Base-by-base conservation (phyloP, 2,888 invertebrate genomes). In the Ophion costatus region DNA sequence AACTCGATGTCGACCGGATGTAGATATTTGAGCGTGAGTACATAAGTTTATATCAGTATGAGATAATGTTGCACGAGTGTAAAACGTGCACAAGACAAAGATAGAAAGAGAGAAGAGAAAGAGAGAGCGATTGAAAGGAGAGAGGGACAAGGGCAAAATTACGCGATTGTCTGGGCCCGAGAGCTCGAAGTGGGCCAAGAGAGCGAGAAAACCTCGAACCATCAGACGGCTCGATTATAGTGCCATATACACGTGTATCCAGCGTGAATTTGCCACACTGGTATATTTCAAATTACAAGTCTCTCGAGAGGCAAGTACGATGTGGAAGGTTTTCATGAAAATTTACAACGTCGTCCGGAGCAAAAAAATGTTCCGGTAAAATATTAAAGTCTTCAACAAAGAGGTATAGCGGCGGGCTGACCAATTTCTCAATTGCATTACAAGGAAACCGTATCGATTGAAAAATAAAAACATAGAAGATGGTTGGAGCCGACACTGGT, bases 181-280 rank as follows among this genome's bases (percentile, higher is more conserved):
- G 29, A 71, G 69, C 73, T 79, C 82, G 59, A 89, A 88, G 87
- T 88, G 88, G 89, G 89, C 89, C 88, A 89, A 88, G 88, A 88
- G 87, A 79, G 86, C 82, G 78, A 80, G 81, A 77, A 84, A 80
- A 86, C 80, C 83, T 82, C 82, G 85, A 85, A 66, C 45, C 82
- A 70, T 75, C 69, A 42, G 71, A 63, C 77, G 71, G 67, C 71
- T 85, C 82, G 76, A 82, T 82, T 82, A 84, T 74, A 14, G 75
- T 80, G 22, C n/a, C 42, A 7, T 59, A n/a, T 24, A 17, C 10
- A 57, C 33, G 22, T 33, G 51, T 64, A 71, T 38, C 51, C 56
- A 66, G 17, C 9, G 38, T 56, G 42, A 67, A 59, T 42, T 33
- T 24, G 42, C 22, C 17, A n/a, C 24, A 67, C 22, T 77, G 22